Evolutionary conservation across 2,797 vertebrate species (phyloP), one percentile per base, ranked within the genome.

Genomic region (Muscicapa striata): DNA sequence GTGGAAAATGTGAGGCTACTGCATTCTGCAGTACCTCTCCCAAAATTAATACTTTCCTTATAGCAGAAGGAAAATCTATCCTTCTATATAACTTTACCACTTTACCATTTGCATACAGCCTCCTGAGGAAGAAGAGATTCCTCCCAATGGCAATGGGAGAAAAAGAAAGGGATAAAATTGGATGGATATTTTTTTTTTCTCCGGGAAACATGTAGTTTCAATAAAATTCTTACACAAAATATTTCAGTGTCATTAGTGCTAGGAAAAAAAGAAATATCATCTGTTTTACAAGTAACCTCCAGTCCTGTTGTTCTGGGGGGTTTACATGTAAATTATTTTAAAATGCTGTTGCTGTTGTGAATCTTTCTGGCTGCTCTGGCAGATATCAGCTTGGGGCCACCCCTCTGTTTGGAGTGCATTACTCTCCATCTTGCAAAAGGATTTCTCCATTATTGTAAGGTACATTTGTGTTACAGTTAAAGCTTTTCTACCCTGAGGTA

Each of bases 351-450:
- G 52, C 52, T 52, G 24, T 38, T 91, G 64, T 87, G 70, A 82
- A 74, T 66, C 36, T 93, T 84, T 92, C 70, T 52, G 41, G 34
- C 63, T 87, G 77, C 80, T 64, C 48, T 84, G 73, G 70, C 58
- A 93, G 52, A 63, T 61, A 84, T 36, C 85, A 93, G 79, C 77
- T 91, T 95, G 80, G 62, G 89, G 93, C 89, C 70, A 90, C 19
- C 79, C 21, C 34, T 87, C 67, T 67, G 32, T 82, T 86, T 4
- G 1, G 48, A 95, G 46, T 43, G 67, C 59, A 67, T 89, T 95
- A 52, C 57, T 85, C 41, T 87, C 63, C 52, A 54, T 88, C 64
- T 82, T 88, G 54, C n/a, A 63, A 84, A 94, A 87, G 48, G 34
- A 54, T 86, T 87, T 94, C 48, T 86, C 67, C 74, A 51, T 90